Conservation (phyloP, 1,140 invertebrate genomes). For the Eueides isabella region DNA sequence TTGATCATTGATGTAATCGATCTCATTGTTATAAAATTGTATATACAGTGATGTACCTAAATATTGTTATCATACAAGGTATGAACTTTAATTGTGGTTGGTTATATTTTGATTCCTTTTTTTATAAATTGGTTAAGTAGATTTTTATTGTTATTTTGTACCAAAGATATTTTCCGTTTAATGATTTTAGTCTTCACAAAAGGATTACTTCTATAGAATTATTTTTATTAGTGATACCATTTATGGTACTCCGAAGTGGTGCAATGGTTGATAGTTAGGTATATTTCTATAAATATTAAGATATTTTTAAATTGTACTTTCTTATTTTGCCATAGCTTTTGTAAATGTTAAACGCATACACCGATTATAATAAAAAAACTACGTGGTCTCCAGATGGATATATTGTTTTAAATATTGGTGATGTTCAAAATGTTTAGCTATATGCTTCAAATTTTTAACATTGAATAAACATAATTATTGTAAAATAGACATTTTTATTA, state of each 20-base stretch:
- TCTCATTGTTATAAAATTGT: constrained; percentile 80
- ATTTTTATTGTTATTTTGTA: constrained; percentile 72
- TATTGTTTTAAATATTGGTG: constrained; percentile 42
- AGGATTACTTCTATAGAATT: constrained; percentile 60
- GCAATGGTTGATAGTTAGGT: constrained; percentile 71
- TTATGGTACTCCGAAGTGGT: constrained; percentile 68
- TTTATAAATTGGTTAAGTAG: constrained; percentile 63
- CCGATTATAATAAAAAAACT: constrained; percentile 26
- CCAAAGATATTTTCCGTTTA: constrained; percentile 76
- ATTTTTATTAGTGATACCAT: constrained; percentile 54
- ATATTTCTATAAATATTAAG: constrained; percentile 59
- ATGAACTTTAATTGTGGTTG: constrained; percentile 73
- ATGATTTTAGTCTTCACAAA: constrained; percentile 57
- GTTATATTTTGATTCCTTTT: constrained; percentile 57
- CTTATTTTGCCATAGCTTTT: constrained; percentile 56
- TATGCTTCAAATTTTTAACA: constrained; percentile 62
- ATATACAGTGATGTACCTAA: constrained; percentile 67
- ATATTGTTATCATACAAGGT: constrained; percentile 81
- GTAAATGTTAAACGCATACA: constrained; percentile 57
- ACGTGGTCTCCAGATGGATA: constrained; percentile 23
- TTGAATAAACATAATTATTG: constrained; percentile 51
- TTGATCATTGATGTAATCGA: constrained; percentile 62
- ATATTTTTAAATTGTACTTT: constrained; percentile 54
- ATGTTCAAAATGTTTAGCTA: constrained; percentile 41
- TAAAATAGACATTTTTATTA: constrained; percentile 68